phyloP scores from a whole-genome alignment of 2,888 invertebrate species.

The Lathronympha strigana region DNA sequence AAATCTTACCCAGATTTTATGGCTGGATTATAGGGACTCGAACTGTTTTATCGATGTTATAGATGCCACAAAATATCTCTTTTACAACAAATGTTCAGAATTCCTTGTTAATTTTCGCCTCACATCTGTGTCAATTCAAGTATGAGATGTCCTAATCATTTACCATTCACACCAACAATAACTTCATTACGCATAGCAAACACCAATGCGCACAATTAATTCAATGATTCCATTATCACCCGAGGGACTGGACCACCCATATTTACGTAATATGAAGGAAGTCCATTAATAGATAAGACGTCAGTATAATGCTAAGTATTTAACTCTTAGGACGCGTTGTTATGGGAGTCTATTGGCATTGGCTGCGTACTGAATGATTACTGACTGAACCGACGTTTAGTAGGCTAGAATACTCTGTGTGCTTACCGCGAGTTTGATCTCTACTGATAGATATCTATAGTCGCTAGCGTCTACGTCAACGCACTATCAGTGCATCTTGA shows the following conservation, averaged over 20 bases:
- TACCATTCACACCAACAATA: conserved; percentile 16
- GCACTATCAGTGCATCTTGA: too few species aligned
- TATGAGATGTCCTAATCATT: not conserved
- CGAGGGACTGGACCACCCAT: conserved; percentile 34
- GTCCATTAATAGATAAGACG: conserved; percentile 8
- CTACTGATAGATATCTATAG: too few species aligned
- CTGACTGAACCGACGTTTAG: not conserved
- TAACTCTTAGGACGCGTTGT: not conserved
- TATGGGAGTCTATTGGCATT: not conserved
- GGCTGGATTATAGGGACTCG: not conserved
- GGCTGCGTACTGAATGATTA: not conserved
- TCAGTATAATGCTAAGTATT: conserved; percentile 3
- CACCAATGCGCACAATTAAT: conserved; percentile 12
- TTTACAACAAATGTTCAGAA: not conserved
- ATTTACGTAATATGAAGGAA: conserved; percentile 21
- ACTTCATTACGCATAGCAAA: conserved; percentile 19
- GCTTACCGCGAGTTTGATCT: too few species aligned
- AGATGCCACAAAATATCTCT: not conserved
- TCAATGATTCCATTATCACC: conserved; percentile 35
- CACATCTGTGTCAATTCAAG: not conserved
- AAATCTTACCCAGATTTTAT: conserved; percentile 11
- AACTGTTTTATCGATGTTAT: not conserved
- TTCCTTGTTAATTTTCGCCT: not conserved
- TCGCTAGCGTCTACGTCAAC: too few species aligned
- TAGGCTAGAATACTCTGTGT: too few species aligned